These are phyloP conservation scores for Mirza zaza DNA, from an alignment of 2,113 vertebrate genomes.

Conservation along the genomic window DNA sequence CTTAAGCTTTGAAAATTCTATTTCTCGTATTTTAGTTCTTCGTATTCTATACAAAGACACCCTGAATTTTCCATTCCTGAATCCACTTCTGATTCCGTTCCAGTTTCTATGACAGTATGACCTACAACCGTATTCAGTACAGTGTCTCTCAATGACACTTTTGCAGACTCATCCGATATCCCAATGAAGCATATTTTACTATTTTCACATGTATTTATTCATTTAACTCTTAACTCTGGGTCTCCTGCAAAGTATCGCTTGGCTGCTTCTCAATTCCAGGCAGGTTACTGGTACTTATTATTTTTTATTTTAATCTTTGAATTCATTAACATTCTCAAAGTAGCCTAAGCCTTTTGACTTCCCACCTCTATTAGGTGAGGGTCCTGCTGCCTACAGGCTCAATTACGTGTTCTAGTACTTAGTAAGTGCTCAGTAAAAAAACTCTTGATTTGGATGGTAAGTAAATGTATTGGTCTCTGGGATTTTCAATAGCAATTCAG, in stretches of 20 bases:
- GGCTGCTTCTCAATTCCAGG: conserved; percentile 17
- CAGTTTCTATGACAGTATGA: background rate
- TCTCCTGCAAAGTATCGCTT: background rate
- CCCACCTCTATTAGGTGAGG: background rate
- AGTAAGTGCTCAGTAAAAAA: conserved; percentile 13
- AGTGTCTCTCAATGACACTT: background rate
- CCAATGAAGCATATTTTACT: background rate
- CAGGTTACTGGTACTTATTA: background rate
- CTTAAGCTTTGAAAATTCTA: background rate
- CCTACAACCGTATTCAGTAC: background rate
- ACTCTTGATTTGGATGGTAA: background rate
- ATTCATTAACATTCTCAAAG: background rate
- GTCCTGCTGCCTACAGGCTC: background rate
- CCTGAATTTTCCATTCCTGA: background rate
- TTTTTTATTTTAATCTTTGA: background rate
- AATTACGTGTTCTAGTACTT: background rate
- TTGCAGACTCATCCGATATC: background rate
- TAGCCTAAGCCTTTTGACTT: background rate
- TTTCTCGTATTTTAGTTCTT: background rate
- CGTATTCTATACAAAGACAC: background rate
- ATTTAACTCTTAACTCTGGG: background rate
- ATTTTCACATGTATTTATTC: conserved; percentile 11
- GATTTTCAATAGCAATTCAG: background rate
- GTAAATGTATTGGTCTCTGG: background rate
- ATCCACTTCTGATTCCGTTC: background rate